Evolutionary conservation across 2,888 invertebrate species (phyloP).

Genomic region (Megaustenia siamemsis): DNA sequence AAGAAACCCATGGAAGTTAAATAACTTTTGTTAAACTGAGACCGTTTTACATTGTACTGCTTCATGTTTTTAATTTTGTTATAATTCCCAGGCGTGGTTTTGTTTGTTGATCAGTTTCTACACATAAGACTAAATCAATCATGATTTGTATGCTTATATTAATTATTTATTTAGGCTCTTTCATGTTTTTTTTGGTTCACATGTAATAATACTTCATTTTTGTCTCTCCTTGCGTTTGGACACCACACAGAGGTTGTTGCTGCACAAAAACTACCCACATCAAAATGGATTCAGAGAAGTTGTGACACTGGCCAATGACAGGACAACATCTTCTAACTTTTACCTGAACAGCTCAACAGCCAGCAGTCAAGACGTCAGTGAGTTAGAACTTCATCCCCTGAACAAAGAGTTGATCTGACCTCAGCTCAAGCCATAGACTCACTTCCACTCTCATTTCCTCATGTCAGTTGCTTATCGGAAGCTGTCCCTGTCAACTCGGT

Average conservation of each 20-base stretch:
- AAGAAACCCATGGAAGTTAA: too few species aligned
- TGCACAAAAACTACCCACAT: slow-evolving; percentile 47
- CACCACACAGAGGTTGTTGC: slow-evolving; percentile 44
- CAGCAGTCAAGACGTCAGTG: not conserved
- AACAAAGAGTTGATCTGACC: not conserved
- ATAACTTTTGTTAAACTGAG: too few species aligned
- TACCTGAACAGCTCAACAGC: slow-evolving; percentile 27
- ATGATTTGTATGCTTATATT: slow-evolving; percentile 24
- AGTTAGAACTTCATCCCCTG: not conserved
- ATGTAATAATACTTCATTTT: too few species aligned
- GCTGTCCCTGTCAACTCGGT: slow-evolving; percentile 25
- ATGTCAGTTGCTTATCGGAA: slow-evolving; percentile 32
- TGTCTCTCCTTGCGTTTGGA: not conserved
- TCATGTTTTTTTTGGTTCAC: slow-evolving; percentile 17
- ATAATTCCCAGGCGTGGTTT: too few species aligned
- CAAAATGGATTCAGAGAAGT: slow-evolving; percentile 48
- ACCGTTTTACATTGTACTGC: too few species aligned
- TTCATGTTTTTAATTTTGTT: too few species aligned
- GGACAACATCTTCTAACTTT: slow-evolving; percentile 59
- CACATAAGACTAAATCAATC: too few species aligned
- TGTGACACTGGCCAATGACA: slow-evolving; percentile 30
- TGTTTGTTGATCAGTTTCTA: too few species aligned
- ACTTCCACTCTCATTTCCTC: slow-evolving; percentile 22
- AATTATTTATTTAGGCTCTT: not conserved
- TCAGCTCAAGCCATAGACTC: not conserved